These are phyloP conservation scores for Plectrocnemia conspersa DNA, from an alignment of 1,140 invertebrate species.

Conservation along the genomic window DNA sequence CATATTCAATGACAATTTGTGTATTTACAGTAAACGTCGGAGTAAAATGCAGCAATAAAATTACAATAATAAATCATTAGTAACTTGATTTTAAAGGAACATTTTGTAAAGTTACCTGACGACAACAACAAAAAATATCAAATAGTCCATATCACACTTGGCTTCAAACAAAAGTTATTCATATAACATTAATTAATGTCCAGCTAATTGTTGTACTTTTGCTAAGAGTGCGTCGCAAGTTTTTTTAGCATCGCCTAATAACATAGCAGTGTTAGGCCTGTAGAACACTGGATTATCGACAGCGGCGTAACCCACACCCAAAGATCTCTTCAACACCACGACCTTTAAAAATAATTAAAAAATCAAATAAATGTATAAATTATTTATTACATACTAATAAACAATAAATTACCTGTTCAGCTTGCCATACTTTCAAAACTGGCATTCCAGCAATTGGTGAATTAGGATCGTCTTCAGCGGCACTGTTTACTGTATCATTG, in stretches of 20 bases:
- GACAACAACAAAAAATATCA: no score
- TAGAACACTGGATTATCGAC: slow-evolving; percentile 93
- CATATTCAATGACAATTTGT: no score
- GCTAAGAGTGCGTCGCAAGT: slow-evolving; percentile 77
- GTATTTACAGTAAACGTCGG: no score
- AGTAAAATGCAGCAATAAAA: no score
- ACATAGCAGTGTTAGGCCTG: slow-evolving; percentile 83
- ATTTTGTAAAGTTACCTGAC: no score
- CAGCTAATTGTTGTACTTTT: slow-evolving; percentile 59
- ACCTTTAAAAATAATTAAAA: slow-evolving; percentile 53
- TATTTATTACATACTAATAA: not conserved
- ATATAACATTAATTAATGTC: no score
- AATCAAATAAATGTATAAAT: slow-evolving; percentile 5
- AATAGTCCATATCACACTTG: no score
- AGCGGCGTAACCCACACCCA: slow-evolving; percentile 78
- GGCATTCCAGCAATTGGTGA: slow-evolving; percentile 93
- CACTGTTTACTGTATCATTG: slow-evolving; percentile 90
- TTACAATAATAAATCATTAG: no score
- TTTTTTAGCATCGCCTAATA: slow-evolving; percentile 89
- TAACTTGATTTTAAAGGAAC: no score
- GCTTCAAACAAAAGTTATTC: no score
- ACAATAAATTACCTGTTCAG: slow-evolving; percentile 68
- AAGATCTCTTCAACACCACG: slow-evolving; percentile 85
- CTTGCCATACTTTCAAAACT: slow-evolving; percentile 81
- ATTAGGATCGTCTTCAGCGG: slow-evolving; percentile 85